A percentile compares a stretch with the other conserved stretches of the same genome.
Evolutionary conservation across 2,888 invertebrate species (phyloP).

Genomic region (Trissolcus japonicus): DNA sequence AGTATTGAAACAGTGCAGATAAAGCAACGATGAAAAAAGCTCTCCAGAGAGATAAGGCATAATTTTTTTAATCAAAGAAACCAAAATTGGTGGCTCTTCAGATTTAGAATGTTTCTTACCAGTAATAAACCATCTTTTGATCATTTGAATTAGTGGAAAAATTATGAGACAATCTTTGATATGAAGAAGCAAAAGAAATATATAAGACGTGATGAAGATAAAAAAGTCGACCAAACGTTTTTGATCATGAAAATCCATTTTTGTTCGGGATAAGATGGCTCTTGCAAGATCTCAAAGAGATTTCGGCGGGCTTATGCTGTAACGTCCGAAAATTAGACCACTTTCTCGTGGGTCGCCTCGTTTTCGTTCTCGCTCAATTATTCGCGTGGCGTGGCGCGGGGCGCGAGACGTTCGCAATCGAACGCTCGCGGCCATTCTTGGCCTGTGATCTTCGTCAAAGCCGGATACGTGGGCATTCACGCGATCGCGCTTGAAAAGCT

Average conservation of each 20-base stretch:
- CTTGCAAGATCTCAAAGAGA: background rate
- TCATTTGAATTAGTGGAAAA: background rate
- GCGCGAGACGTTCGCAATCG: conserved; percentile 22
- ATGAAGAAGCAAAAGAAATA: background rate
- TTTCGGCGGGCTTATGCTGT: background rate
- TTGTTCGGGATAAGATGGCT: background rate
- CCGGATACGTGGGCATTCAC: conserved; percentile 44
- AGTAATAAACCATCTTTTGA: too few species aligned
- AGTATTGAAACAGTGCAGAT: conserved; percentile 35
- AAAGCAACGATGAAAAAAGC: conserved; percentile 20
- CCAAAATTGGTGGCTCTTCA: too few species aligned
- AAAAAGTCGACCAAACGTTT: background rate
- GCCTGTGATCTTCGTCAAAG: conserved; percentile 41
- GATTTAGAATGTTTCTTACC: too few species aligned
- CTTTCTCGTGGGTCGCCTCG: conserved; percentile 30
- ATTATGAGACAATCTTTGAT: background rate
- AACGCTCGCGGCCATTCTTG: conserved; percentile 46
- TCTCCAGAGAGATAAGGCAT: conserved; percentile 25
- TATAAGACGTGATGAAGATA: too few species aligned
- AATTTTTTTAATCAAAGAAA: too few species aligned
- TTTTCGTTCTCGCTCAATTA: conserved; percentile 45
- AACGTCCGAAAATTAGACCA: conserved; percentile 32
- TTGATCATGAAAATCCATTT: background rate
- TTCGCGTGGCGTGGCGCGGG: conserved; percentile 4
- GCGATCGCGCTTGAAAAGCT: conserved; percentile 48